phyloP scores from a whole-genome alignment of 2,113 vertebrate species.

The Otolemur garnettii region DNA sequence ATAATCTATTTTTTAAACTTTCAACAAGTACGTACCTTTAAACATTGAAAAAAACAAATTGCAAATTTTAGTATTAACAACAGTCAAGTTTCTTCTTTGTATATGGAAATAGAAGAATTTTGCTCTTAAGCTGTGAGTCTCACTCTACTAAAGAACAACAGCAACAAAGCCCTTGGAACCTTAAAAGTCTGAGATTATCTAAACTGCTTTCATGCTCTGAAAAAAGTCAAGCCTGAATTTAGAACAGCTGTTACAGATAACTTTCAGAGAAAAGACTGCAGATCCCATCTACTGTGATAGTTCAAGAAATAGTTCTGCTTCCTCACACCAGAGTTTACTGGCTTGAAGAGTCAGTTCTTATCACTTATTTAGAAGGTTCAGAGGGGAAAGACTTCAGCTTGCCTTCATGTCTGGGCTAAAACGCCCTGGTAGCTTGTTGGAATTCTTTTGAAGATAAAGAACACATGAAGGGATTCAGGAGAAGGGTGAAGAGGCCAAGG shows the following conservation, averaged over 20 bases:
- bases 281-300: not conserved
- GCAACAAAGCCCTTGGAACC: not conserved
- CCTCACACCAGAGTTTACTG: not conserved
- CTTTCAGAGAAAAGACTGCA: not conserved
- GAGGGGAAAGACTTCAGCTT: conserved; percentile 1
- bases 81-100: conserved; percentile 2
- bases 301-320: not conserved
- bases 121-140: conserved; percentile 34
- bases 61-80: conserved; percentile 45
- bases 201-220: not conserved
- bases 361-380: conserved; percentile 43
- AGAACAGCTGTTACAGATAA: not conserved
- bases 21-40: not conserved
- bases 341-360: not conserved
- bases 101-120: conserved; percentile 38
- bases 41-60: not conserved
- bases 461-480: not conserved
- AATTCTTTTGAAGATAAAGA: conserved; percentile 76
- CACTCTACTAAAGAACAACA: conserved; percentile 24
- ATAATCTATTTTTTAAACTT: conserved; percentile 32
- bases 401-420: conserved; percentile 20
- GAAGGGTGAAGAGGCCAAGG: not conserved
- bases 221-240: conserved; percentile 10
- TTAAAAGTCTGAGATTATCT: conserved; percentile 22
- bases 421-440: conserved; percentile 56